These are phyloP conservation scores for Diplazon laetatorius DNA, from an alignment of 2,888 invertebrate species.

Conservation along the genomic window DNA sequence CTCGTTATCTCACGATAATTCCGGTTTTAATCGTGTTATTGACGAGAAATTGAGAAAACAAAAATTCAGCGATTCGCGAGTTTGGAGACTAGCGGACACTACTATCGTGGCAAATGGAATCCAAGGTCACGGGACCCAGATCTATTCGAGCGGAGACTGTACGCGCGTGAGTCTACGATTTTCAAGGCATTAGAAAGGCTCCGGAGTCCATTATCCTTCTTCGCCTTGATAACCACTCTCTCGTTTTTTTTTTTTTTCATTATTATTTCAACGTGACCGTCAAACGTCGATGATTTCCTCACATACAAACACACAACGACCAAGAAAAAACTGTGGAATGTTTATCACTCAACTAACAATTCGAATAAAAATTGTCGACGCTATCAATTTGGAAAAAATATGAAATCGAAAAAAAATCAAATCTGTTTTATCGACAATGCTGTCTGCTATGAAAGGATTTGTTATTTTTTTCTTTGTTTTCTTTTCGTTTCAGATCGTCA, in stretches of 20 bases:
- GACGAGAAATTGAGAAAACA: not conserved
- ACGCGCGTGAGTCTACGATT: not conserved
- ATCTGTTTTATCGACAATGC: not conserved
- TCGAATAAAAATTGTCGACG: not conserved
- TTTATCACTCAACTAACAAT: not conserved
- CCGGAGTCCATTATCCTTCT: conserved; percentile 52
- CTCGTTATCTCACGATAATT: conserved; percentile 22
- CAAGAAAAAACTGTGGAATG: not conserved
- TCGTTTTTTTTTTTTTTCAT: too few species aligned
- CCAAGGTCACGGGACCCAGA: conserved; percentile 37
- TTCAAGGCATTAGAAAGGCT: conserved; percentile 60
- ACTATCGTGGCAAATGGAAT: conserved; percentile 14
- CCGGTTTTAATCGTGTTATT: not conserved
- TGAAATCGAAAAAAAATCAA: not conserved
- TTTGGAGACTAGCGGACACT: not conserved
- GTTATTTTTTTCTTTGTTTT: too few species aligned
- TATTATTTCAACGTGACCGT: conserved; percentile 35
- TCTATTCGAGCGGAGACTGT: conserved; percentile 3
- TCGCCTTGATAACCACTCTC: conserved; percentile 55
- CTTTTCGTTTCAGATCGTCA: conserved; percentile 5
- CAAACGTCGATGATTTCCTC: not conserved
- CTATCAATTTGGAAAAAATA: too few species aligned
- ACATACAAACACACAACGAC: not conserved
- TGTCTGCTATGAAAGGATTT: not conserved
- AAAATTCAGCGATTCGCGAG: too few species aligned